Conservation (phyloP, 1,140 invertebrate species). For the Coenobita brevimanus region DNA sequence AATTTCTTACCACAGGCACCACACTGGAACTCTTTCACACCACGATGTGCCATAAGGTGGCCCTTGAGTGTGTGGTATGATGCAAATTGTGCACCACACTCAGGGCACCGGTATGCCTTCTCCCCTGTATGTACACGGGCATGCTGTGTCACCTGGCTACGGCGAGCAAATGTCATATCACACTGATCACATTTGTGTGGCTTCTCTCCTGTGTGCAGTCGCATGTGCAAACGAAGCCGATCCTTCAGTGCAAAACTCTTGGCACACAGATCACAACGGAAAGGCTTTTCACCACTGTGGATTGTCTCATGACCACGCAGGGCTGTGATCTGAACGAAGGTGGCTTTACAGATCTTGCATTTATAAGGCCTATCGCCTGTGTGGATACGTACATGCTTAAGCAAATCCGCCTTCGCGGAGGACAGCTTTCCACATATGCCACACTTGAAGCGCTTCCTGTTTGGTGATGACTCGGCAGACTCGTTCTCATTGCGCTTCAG, state of each 20-base stretch:
- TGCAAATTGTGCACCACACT: slow-evolving; percentile 76
- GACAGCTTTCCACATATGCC: slow-evolving; percentile 64
- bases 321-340: slow-evolving; percentile 82
- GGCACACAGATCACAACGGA: slow-evolving; percentile 78
- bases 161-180: slow-evolving; percentile 86
- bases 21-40: slow-evolving; percentile 92
- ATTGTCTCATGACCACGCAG: slow-evolving; percentile 77
- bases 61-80: slow-evolving; percentile 67
- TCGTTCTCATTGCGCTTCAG: slow-evolving; percentile 28
- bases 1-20: slow-evolving; percentile 88
- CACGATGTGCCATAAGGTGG: slow-evolving; percentile 80
- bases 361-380: slow-evolving; percentile 76
- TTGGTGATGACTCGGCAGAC: slow-evolving; percentile 19
- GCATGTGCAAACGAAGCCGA: slow-evolving; percentile 83
- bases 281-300: slow-evolving; percentile 75
- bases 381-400: slow-evolving; percentile 69
- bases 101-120: slow-evolving; percentile 77
- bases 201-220: slow-evolving; percentile 89
- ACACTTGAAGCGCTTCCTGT: slow-evolving; percentile 56
- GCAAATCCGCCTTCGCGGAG: slow-evolving; percentile 59
- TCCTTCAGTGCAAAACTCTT: slow-evolving; percentile 85
- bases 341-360: slow-evolving; percentile 80
- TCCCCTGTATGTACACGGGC: slow-evolving; percentile 87
- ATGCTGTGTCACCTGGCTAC: slow-evolving; percentile 88
- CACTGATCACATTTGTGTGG: slow-evolving; percentile 90